Evolutionary conservation across 2,888 invertebrate species (phyloP).

Genomic region (Microplitis manilae): DNA sequence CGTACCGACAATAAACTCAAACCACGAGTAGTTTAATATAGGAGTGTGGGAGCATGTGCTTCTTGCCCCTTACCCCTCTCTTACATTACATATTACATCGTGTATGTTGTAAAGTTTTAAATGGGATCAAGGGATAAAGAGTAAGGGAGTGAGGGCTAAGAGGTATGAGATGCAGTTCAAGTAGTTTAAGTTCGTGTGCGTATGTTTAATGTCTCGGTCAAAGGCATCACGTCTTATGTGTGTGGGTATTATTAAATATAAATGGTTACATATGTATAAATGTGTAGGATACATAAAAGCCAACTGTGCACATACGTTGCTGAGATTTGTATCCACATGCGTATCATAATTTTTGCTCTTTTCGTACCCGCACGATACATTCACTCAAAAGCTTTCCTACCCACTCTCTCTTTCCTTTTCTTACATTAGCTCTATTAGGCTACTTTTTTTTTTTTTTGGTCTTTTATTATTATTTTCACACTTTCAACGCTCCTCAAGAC

Average conservation of each 20-base stretch:
- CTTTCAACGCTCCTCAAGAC: too few relatives aligned
- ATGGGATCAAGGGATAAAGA: too few relatives aligned
- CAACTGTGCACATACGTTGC: conserved; percentile 32
- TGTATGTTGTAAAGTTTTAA: background rate
- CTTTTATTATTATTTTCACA: too few relatives aligned
- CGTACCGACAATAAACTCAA: conserved; percentile 63
- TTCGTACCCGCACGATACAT: conserved; percentile 20
- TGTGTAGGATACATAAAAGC: background rate
- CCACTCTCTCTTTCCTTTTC: background rate
- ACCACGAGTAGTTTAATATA: conserved; percentile 28
- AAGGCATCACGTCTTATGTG: conserved; percentile 3
- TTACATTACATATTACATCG: background rate
- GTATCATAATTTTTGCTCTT: conserved; percentile 42
- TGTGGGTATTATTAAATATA: conserved; percentile 12
- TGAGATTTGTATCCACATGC: conserved; percentile 41
- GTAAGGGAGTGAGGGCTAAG: conserved; percentile 43
- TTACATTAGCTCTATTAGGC: background rate
- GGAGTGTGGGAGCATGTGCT: conserved; percentile 38
- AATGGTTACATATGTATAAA: background rate
- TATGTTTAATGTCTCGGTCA: background rate
- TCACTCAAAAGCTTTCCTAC: background rate
- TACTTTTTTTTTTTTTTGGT: too few relatives aligned
- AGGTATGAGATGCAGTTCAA: conserved; percentile 30
- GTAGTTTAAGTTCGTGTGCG: conserved; percentile 14
- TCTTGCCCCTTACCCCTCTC: conserved; percentile 31